A percentile compares a stretch with the other conserved stretches of the same genome.
phyloP scores from a whole-genome alignment of 2,888 invertebrate species.

The Drosophila kuntzei region DNA sequence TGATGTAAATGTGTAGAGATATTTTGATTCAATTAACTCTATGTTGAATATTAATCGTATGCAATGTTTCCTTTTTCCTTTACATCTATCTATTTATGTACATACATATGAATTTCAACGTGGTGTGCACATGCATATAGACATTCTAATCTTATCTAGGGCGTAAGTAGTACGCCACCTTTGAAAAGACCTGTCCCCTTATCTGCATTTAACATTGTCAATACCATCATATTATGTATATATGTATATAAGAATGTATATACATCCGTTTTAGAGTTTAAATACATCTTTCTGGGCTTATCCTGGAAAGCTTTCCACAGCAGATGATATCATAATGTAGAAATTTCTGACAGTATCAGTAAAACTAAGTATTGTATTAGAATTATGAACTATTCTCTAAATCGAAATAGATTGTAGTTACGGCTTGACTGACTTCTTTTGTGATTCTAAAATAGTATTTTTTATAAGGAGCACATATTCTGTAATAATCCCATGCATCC shows the following conservation, averaged over 20 bases:
- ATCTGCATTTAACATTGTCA: conserved; percentile 19
- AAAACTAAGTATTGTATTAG: too few species aligned
- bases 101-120: background rate
- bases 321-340: too few species aligned
- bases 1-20: conserved; percentile 6
- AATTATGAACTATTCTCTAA: too few species aligned
- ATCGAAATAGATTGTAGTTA: too few species aligned
- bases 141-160: conserved; percentile 38
- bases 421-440: background rate
- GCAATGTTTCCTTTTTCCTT: conserved; percentile 12
- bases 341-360: too few species aligned
- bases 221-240: background rate
- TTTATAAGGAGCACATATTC: too few species aligned
- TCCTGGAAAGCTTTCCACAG: too few species aligned
- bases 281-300: too few species aligned
- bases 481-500: background rate
- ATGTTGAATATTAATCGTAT: conserved; percentile 2
- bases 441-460: background rate
- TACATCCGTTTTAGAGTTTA: too few species aligned
- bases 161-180: conserved; percentile 31
- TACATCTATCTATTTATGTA: conserved; percentile 1
- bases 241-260: too few species aligned
- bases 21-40: conserved; percentile 13
- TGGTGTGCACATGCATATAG: background rate
- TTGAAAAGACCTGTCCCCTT: conserved; percentile 40